phyloP scores from a whole-genome alignment of 2,888 invertebrate species.

The Abrostola triplasia region DNA sequence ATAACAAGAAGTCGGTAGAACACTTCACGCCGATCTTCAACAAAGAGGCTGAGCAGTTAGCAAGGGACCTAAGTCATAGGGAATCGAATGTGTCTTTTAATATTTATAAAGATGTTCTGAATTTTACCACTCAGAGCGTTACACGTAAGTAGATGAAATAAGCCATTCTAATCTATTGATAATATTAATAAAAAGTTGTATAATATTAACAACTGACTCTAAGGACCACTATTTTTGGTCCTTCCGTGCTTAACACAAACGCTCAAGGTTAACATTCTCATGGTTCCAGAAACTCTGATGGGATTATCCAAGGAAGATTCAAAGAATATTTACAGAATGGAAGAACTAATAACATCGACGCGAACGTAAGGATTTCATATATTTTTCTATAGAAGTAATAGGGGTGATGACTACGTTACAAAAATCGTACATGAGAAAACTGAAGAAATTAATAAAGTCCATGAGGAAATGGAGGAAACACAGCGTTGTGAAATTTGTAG shows the following conservation, averaged over 20 bases:
- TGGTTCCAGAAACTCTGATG: constrained; percentile 77
- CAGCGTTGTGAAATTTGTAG: no score
- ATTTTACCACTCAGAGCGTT: constrained; percentile 73
- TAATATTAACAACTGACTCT: not conserved
- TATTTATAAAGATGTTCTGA: constrained; percentile 70
- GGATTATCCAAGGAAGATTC: constrained; percentile 77
- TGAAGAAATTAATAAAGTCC: no score
- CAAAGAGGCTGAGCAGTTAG: constrained; percentile 64
- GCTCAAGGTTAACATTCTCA: not conserved
- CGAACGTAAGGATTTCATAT: constrained; percentile 60
- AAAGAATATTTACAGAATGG: constrained; percentile 60
- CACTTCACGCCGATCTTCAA: constrained; percentile 69
- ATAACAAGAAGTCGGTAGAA: constrained; percentile 75
- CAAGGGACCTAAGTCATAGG: constrained; percentile 56
- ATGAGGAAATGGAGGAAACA: no score
- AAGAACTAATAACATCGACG: constrained; percentile 68
- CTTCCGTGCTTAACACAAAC: not conserved
- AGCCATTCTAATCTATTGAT: not conserved
- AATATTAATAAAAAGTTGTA: not conserved
- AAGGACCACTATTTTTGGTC: constrained; percentile 3
- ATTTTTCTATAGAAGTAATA: not conserved
- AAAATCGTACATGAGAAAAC: no score
- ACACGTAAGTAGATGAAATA: constrained; percentile 69
- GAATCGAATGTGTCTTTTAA: constrained; percentile 61
- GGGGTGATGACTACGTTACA: no score